Base-by-base conservation (phyloP, 2,888 invertebrate genomes). In the Graphium colonna region DNA sequence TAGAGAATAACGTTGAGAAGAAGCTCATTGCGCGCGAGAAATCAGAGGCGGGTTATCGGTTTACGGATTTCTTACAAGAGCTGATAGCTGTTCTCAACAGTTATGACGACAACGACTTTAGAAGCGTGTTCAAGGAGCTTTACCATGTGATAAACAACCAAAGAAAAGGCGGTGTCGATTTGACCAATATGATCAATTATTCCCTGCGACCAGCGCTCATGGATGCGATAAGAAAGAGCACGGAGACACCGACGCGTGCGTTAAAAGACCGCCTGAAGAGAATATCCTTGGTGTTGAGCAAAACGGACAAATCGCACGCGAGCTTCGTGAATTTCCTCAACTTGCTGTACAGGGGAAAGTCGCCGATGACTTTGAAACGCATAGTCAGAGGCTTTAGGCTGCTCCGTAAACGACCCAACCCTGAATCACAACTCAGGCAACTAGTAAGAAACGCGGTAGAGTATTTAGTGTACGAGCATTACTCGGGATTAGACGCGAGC, bases 11-110 rank as follows among this genome's bases (percentile, higher is more conserved):
- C 4, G 49, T 53, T 1, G 49, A 48, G 8, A 13, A n/a, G 13
- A 52, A 52, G 13, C 15, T 52, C 12, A 16, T 28, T 0, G 3
- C 26, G 7, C 47, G 52, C 0, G 36, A 9, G 0, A 2, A 38
- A 26, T 0, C n/a, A 31, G 18, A 33, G 1, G n/a, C n/a, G 3
- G 8, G 31, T 18, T 51, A 43, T 12, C 31, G 38, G 8, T 49
- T 53, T 39, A 39, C 49, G 3, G 44, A 53, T 15, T 53, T 53
- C 21, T 15, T 53, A 8, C 49, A 33, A 18, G 44, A 53, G 4
- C 15, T 53, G 1, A 31, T 53, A 17, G 3, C 43, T 1, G 44
- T 39, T 3, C 10, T 53, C 1, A 44, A 21, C 21, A n/a, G 43
- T 0, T 53, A 44, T 12, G 16, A 53, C 0, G 53, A 53, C 13